Evolutionary conservation across 2,797 vertebrate genomes (phyloP).

Genomic region (Cossypha heuglini): DNA sequence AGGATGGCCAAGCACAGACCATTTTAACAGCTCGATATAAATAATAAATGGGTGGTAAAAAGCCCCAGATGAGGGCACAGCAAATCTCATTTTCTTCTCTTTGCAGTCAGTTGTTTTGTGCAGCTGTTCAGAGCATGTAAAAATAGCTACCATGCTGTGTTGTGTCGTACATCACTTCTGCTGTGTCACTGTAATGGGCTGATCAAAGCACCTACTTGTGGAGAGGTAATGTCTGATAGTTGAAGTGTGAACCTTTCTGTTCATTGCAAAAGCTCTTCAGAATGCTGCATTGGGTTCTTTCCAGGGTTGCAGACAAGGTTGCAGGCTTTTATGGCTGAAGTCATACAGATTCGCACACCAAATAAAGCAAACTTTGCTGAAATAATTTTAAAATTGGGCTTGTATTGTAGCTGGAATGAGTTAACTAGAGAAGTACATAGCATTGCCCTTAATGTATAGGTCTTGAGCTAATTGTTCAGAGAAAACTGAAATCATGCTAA

Average conservation of each 20-base stretch:
- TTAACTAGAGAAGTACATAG: not conserved
- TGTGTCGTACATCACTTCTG: not conserved
- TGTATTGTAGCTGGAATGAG: not conserved
- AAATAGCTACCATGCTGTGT: not conserved
- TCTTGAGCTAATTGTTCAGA: not conserved
- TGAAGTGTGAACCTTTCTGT: not conserved
- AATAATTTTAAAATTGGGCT: not conserved
- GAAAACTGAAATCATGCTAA: not conserved
- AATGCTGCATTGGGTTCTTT: not conserved
- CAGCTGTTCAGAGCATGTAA: not conserved
- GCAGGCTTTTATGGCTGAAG: not conserved
- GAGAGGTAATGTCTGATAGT: not conserved
- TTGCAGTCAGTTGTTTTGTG: not conserved
- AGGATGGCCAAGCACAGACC: not conserved
- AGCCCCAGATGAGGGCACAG: not conserved
- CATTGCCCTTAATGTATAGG: not conserved
- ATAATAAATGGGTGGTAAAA: slow-evolving; percentile 9
- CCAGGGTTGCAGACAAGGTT: not conserved
- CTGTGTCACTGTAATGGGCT: not conserved
- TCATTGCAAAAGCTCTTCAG: not conserved
- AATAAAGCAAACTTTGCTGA: not conserved
- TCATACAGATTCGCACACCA: not conserved
- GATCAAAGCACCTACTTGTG: not conserved
- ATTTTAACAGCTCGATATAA: not conserved
- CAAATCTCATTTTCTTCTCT: not conserved